Conservation (phyloP, 2,888 invertebrate genomes). For the Linyphia triangularis region DNA sequence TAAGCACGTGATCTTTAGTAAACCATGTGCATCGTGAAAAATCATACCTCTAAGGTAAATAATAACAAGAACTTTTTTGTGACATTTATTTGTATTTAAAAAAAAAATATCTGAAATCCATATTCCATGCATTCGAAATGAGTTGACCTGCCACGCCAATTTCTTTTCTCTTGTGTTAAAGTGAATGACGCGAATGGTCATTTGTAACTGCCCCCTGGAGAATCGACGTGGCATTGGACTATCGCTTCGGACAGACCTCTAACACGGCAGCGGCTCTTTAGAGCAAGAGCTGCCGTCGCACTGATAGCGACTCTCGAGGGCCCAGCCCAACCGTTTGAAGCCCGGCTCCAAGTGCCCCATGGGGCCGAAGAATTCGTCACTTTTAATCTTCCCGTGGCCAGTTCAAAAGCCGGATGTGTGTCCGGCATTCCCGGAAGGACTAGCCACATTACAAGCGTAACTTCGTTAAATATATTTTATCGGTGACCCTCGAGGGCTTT, state of each 20-base stretch:
- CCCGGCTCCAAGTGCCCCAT: constrained; percentile 56
- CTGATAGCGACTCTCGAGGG: constrained; percentile 73
- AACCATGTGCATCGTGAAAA: too few relatives aligned
- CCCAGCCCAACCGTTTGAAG: constrained; percentile 56
- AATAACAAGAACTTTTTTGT: too few relatives aligned
- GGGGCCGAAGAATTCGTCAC: constrained; percentile 70
- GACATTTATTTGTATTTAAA: too few relatives aligned
- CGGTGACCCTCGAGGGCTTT: constrained; percentile 52
- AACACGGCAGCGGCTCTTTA: constrained; percentile 48
- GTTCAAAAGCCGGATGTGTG: constrained; percentile 69
- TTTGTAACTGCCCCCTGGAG: constrained; percentile 66
- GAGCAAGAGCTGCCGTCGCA: constrained; percentile 61
- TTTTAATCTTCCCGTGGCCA: constrained; percentile 73
- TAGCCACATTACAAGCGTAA: constrained; percentile 71
- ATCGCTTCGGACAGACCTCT: constrained; percentile 63
- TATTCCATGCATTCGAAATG: not conserved
- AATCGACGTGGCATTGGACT: constrained; percentile 31
- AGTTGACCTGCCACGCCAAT: not conserved
- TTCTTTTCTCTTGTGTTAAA: not conserved
- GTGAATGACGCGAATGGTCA: constrained; percentile 20
- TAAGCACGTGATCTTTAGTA: too few relatives aligned
- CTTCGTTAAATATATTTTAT: constrained; percentile 68
- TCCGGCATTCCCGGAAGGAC: constrained; percentile 68
- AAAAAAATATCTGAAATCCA: not conserved
- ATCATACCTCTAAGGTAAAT: too few relatives aligned